Percentiles rank a stretch among this genome's conserved stretches.
Evolutionary conservation across 2,113 vertebrate genomes (phyloP).

Genomic region (Calyptommatus sinebrachiatus): DNA sequence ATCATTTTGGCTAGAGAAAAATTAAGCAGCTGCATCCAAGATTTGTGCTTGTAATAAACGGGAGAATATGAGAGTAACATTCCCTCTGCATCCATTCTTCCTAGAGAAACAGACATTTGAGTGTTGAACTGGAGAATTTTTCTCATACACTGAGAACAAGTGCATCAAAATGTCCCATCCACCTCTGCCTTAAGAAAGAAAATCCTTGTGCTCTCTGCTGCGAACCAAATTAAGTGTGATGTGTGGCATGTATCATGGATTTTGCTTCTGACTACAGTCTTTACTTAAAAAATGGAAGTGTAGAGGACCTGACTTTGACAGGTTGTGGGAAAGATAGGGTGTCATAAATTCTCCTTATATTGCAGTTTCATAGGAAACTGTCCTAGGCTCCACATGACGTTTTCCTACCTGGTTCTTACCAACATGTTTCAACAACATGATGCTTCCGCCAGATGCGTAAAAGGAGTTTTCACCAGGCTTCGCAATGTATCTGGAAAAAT

Average conservation of each 20-base stretch:
- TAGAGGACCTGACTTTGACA: neutral
- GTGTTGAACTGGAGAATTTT: conserved; percentile 13
- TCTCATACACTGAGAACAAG: neutral
- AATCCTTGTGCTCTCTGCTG: neutral
- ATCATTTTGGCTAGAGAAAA: conserved; percentile 19
- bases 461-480: too few relatives aligned
- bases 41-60: conserved; percentile 24
- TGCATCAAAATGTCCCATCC: neutral
- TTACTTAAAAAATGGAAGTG: neutral
- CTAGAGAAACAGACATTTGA: conserved; percentile 3
- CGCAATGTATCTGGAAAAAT: too few relatives aligned
- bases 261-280: neutral
- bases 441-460: too few relatives aligned
- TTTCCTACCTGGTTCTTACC: too few relatives aligned
- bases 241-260: neutral
- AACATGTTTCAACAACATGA: too few relatives aligned
- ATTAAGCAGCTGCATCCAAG: conserved; percentile 31
- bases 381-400: too few relatives aligned
- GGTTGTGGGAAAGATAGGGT: neutral
- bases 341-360: too few relatives aligned
- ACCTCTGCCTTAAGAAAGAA: neutral
- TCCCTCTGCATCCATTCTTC: conserved; percentile 20
- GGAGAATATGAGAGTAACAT: conserved; percentile 22
- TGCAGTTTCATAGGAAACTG: too few relatives aligned
- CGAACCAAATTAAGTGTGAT: neutral